These are phyloP conservation scores for Falco biarmicus DNA, from an alignment of 2,797 vertebrate species.

Conservation along the genomic window DNA sequence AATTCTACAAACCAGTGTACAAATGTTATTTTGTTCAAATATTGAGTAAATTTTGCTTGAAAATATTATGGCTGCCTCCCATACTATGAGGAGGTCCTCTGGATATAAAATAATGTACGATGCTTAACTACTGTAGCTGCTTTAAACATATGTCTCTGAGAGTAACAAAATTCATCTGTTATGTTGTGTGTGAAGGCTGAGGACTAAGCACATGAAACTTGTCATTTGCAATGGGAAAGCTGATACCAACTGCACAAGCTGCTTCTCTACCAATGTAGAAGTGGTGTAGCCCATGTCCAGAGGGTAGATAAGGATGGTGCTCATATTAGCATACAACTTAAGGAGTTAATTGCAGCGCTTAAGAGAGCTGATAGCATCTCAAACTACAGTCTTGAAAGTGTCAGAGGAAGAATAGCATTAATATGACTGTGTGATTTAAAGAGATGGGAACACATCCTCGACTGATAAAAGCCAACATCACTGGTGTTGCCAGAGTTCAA, in stretches of 20 bases:
- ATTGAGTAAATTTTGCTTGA: not conserved
- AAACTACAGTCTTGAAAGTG: not conserved
- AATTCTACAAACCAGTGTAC: not conserved
- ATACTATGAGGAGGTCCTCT: not conserved
- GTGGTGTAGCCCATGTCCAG: not conserved
- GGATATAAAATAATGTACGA: not conserved
- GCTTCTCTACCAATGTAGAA: not conserved
- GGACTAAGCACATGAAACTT: not conserved
- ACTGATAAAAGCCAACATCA: not conserved
- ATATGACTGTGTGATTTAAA: not conserved
- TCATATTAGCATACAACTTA: not conserved
- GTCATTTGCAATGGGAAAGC: not conserved
- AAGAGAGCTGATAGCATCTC: slow-evolving; percentile 25
- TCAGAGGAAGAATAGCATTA: slow-evolving; percentile 41
- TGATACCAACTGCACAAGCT: not conserved
- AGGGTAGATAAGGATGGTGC: not conserved
- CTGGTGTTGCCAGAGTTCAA: not conserved
- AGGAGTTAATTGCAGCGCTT: slow-evolving; percentile 17
- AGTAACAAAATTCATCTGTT: not conserved
- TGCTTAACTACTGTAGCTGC: not conserved
- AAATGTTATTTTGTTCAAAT: not conserved
- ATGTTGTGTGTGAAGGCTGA: not conserved
- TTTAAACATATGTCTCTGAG: not conserved
- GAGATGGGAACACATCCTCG: not conserved
- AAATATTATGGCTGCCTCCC: not conserved